Evolutionary conservation across 2,113 vertebrate species (phyloP).

Genomic region (Corythaeola cristata): DNA sequence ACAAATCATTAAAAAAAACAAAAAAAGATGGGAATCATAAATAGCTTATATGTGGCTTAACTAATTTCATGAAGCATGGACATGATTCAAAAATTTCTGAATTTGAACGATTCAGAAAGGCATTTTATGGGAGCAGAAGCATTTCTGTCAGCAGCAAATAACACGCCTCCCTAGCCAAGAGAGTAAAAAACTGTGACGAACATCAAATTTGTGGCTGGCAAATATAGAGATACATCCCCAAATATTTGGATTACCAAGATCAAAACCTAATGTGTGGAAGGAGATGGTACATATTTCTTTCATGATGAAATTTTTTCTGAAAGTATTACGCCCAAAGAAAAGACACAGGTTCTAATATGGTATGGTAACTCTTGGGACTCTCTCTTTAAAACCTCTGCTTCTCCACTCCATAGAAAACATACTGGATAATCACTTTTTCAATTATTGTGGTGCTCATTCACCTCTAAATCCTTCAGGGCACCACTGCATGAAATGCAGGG

Average conservation of each 20-base stretch:
- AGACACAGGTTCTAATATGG: accelerated
- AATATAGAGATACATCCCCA: background rate
- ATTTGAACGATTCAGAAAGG: background rate
- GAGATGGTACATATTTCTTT: background rate
- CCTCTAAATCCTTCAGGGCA: background rate
- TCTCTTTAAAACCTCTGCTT: background rate
- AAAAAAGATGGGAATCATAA: background rate
- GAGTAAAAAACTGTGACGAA: background rate
- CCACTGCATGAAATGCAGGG: background rate
- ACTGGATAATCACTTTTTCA: background rate
- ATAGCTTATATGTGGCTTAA: background rate
- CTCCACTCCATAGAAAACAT: background rate
- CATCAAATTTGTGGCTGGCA: background rate
- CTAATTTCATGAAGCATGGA: background rate
- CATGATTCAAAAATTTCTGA: background rate
- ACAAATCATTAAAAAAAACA: background rate
- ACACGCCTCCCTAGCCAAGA: background rate
- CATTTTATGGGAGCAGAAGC: background rate
- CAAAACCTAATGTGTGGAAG: background rate
- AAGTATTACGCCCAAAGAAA: background rate
- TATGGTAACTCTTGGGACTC: background rate
- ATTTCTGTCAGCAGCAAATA: background rate
- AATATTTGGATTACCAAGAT: background rate
- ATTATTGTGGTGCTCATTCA: background rate
- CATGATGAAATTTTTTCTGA: background rate